phyloP scores from a whole-genome alignment of 2,113 vertebrate genomes.

The Vicugna pacos region DNA sequence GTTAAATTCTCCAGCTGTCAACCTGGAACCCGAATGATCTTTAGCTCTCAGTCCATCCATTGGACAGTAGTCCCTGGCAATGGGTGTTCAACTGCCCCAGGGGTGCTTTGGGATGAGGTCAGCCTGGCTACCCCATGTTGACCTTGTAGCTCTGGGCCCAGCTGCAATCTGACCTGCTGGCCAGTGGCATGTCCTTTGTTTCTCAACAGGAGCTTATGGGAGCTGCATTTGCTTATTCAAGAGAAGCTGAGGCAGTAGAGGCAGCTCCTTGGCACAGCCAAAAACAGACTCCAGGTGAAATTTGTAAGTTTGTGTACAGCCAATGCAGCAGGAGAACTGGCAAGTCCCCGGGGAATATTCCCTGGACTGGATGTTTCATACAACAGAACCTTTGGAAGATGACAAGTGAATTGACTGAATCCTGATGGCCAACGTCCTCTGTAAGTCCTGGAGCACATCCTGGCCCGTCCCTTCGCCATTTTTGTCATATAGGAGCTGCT shows the following conservation, averaged over 20 bases:
- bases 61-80: not conserved
- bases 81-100: not conserved
- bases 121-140: not conserved
- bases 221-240: conserved; percentile 74
- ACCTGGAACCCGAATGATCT: conserved; percentile 67
- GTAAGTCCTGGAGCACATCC: conserved; percentile 95
- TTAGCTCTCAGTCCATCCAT: conserved; percentile 57
- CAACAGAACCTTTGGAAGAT: conserved; percentile 97
- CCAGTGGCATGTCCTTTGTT: conserved; percentile 36
- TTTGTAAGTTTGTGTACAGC: conserved; percentile 71
- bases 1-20: conserved; percentile 57
- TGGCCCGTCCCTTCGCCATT: conserved; percentile 91
- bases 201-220: conserved; percentile 62
- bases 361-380: conserved; percentile 87
- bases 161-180: conserved; percentile 56
- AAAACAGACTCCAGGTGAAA: conserved; percentile 58
- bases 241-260: conserved; percentile 62
- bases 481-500: conserved; percentile 96
- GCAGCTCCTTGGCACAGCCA: conserved; percentile 78
- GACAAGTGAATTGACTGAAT: conserved; percentile 99
- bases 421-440: conserved; percentile 95
- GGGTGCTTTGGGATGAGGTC: conserved; percentile 61
- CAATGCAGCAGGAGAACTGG: conserved; percentile 74
- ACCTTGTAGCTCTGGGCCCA: conserved; percentile 54
- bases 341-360: conserved; percentile 54